Percentiles rank a stretch among this genome's conserved stretches.
These are phyloP conservation scores for Prenolepis imparis DNA, from an alignment of 2,888 invertebrate genomes.

Conservation along the genomic window DNA sequence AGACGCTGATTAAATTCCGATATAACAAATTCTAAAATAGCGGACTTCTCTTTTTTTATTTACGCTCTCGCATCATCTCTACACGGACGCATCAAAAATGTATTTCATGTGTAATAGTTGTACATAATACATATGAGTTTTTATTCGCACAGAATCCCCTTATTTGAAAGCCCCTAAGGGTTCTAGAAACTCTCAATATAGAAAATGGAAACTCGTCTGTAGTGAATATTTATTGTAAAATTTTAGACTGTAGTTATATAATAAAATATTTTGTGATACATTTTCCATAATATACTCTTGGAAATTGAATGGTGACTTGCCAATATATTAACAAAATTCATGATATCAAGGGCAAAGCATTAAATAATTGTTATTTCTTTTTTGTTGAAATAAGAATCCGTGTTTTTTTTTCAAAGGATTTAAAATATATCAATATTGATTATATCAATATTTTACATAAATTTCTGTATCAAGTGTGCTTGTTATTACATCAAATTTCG, in stretches of 20 bases:
- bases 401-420: background rate
- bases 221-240: constrained; percentile 20
- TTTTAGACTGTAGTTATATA: background rate
- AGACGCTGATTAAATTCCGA: constrained; percentile 21
- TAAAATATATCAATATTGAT: background rate
- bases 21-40: constrained; percentile 16
- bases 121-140: constrained; percentile 21
- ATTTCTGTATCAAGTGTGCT: background rate
- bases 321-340: background rate
- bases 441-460: background rate
- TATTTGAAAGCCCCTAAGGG: constrained; percentile 14
- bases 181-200: constrained; percentile 8
- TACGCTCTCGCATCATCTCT: background rate
- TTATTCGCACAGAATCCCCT: background rate
- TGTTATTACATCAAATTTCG: constrained; percentile 1
- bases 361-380: background rate
- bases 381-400: background rate
- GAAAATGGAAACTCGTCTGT: constrained; percentile 8
- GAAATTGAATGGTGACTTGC: background rate
- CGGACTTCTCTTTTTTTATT: background rate
- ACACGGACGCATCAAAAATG: background rate
- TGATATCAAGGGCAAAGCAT: background rate
- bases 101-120: background rate
- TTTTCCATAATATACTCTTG: background rate
- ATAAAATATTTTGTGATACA: background rate